Base-by-base conservation (phyloP, 2,797 vertebrate species). In the Acanthopagrus latus region DNA sequence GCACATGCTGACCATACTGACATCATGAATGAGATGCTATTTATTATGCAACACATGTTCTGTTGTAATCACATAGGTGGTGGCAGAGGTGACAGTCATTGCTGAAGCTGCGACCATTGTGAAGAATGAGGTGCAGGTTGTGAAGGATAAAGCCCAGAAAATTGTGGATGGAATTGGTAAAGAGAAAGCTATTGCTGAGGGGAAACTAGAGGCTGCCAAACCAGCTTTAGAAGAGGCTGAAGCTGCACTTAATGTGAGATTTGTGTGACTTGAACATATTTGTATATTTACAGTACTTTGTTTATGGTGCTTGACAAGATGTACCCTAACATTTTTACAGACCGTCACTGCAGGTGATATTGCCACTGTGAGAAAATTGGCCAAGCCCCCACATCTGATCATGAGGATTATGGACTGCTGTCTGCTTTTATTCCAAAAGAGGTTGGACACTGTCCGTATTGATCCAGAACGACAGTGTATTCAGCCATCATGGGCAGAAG, bases 331-430 rank as follows among this genome's bases (percentile, higher is more conserved):
- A 21, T 41, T 54, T 48, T 56, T 55, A 54, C 85, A 92, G 91
- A 92, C 91, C 21, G 90, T 91, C 58, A 91, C 90, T 33, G 76
- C 91, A 13, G 93, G 93, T 44, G 96, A 97, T 86, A 96, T 97
- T 0, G 90, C 96, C 80, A 97, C 96, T 3, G 95, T 97, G 68
- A 94, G 94, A 80, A 97, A 96, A 87, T 90, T 97, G 71, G 95
- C 96, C 70, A 96, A 96, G 75, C 96, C 96, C 27, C 96, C 96
- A 4, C 96, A 96, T 82, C 91, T 97, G 38, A 96, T 97, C 71
- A 97, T 97, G 96, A 95, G 95, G 76, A 92, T 97, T 76, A 96
- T 96, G 95, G 96, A 97, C 78, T 95, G 94, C 21, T 94, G 92
- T 71, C 81, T 97, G 66, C 68, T 97, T 23, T 85, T 97, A 0